Evolutionary conservation across 2,888 invertebrate genomes (phyloP).

Genomic region (Chrysolina americana): DNA sequence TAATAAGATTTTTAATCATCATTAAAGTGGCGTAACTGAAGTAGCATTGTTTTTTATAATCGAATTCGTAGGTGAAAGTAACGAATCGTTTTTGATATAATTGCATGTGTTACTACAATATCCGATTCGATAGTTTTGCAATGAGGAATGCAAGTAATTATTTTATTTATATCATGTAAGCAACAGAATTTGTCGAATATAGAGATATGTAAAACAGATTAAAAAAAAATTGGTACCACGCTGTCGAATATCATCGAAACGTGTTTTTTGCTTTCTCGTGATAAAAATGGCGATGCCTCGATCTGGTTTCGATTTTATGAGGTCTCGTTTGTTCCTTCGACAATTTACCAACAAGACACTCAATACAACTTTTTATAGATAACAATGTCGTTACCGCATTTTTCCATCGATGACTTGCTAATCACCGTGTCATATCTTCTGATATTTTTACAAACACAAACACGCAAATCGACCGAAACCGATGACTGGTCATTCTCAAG

Average conservation of each 20-base stretch:
- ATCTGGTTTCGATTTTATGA: neutral
- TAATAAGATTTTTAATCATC: neutral
- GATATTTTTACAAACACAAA: neutral
- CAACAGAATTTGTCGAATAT: neutral
- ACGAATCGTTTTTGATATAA: neutral
- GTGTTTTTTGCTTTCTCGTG: too few relatives aligned
- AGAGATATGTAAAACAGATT: neutral
- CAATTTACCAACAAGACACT: neutral
- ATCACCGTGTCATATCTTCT: neutral
- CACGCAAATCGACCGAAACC: constrained; percentile 4
- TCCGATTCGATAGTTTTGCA: neutral
- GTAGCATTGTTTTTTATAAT: constrained; percentile 29
- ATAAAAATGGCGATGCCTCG: too few relatives aligned
- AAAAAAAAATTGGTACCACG: neutral
- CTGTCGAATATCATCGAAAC: too few relatives aligned
- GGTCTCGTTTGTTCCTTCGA: neutral
- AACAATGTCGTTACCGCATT: neutral
- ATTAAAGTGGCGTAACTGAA: neutral
- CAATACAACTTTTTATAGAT: neutral
- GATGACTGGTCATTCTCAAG: constrained; percentile 15
- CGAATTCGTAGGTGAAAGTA: neutral
- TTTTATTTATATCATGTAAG: neutral
- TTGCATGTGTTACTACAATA: neutral
- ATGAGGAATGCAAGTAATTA: neutral
- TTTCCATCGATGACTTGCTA: constrained; percentile 4